Base-by-base conservation (phyloP, 2,113 vertebrate genomes). In the Otus sunia region DNA sequence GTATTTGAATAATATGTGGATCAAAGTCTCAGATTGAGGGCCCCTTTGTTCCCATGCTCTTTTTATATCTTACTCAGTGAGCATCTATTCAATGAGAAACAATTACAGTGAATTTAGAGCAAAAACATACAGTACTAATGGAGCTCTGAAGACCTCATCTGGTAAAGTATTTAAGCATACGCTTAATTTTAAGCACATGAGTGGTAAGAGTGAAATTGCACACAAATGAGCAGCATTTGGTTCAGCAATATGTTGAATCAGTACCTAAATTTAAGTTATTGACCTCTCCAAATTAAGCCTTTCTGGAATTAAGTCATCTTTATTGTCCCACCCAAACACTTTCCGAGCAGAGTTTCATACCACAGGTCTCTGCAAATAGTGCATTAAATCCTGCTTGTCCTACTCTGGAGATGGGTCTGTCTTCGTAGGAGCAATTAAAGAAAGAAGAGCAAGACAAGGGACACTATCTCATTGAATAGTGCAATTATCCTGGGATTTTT, bases 1-100 rank as follows among this genome's bases (percentile, higher is more conserved):
- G 87, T 90, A 96, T 97, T 97, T 96, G 94, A 96, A 97, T 97
- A 97, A 96, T 95, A 86, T 95, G 95, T 50, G 94, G 96, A 97
- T 96, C 96, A 96, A 95, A 97, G 95, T 91, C 94, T 94, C 92
- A 90, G 95, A 97, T 96, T 91, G 91, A 95, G 87, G 87, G 84
- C 81, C 94, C 49, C 89, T 97, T 96, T 97, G 94, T 97, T 97
- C 93, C 89, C 95, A 89, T 96, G 93, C 74, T 96, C 93, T 94
- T 95, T 95, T 95, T 94, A 87, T 94, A 96, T 97, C 94, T 88
- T 90, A 86, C 63, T 94, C 87, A 97, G 89, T 79, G 77, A 97
- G 74, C 81, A 95, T 94, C 94, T 94, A 97, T 97, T 97, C 87
- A 96, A 59, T 86, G 84, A 83, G 71, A 76, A 96, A 97, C 95